Evolutionary conservation across 2,797 vertebrate genomes (phyloP).

Genomic region (Gymnodraco acuticeps): DNA sequence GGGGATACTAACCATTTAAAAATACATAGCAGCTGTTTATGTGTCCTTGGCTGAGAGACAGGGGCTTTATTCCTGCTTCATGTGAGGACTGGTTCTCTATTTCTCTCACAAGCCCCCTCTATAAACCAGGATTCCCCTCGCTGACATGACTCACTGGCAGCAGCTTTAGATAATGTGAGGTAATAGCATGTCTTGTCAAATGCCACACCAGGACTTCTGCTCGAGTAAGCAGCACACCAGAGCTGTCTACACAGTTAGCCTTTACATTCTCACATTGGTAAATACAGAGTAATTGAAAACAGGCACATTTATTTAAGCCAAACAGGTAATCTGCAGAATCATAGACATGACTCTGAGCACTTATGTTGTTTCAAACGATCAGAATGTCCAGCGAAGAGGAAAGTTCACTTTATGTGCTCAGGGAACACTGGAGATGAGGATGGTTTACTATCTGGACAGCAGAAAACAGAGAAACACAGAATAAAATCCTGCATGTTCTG

Average conservation of each 20-base stretch:
- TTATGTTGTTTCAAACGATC: not conserved
- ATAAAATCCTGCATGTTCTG: slow-evolving; percentile 2
- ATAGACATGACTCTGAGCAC: not conserved
- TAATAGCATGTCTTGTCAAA: slow-evolving; percentile 53
- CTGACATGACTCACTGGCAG: slow-evolving; percentile 55
- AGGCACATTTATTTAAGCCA: not conserved
- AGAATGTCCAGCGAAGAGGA: not conserved
- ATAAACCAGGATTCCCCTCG: slow-evolving; percentile 43
- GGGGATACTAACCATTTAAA: not conserved
- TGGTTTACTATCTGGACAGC: rapidly evolving
- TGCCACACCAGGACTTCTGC: slow-evolving; percentile 65
- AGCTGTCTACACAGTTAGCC: slow-evolving; percentile 7
- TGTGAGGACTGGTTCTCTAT: not conserved
- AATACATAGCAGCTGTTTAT: slow-evolving; percentile 14
- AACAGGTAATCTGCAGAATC: not conserved
- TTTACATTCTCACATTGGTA: not conserved
- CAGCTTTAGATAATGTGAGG: slow-evolving; percentile 48
- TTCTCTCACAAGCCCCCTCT: slow-evolving; percentile 31
- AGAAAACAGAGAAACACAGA: not conserved
- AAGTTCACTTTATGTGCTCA: not conserved
- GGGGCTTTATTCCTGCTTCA: not conserved
- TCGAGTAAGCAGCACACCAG: slow-evolving; percentile 49
- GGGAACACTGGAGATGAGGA: not conserved
- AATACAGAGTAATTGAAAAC: not conserved
- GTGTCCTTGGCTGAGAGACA: not conserved